Evolutionary conservation across 2,113 vertebrate genomes (phyloP).

Genomic region (Pampusana beccarii): DNA sequence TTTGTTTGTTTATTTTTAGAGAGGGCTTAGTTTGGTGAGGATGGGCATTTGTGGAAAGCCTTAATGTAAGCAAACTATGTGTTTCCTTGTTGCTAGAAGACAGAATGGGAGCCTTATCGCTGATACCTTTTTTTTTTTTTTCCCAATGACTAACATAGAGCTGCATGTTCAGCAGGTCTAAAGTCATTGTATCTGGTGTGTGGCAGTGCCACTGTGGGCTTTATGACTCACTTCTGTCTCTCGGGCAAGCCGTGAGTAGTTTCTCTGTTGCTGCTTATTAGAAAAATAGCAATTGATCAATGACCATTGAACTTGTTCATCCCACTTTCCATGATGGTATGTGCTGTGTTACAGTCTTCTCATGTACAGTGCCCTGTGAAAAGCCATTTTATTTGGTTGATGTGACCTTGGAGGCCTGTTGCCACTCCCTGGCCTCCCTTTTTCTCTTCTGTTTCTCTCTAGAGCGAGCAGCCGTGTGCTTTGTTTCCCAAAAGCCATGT

Average conservation of each 20-base stretch:
- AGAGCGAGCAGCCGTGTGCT: not conserved
- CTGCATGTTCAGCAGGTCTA: not conserved
- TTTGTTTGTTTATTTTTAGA: not conserved
- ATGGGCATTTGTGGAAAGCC: not conserved
- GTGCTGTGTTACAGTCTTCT: not conserved
- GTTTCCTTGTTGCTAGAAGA: not conserved
- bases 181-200: not conserved
- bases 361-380: not conserved
- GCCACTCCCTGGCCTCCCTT: not conserved
- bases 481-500: slow-evolving; percentile 1
- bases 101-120: not conserved
- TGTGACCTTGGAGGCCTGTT: slow-evolving; percentile 13
- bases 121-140: not conserved
- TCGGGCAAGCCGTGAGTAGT: not conserved
- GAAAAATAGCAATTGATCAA: slow-evolving; percentile 25
- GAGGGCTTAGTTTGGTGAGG: not conserved
- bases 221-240: not conserved
- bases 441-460: not conserved
- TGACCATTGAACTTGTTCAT: slow-evolving; percentile 18
- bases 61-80: not conserved
- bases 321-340: not conserved
- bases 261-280: not conserved
- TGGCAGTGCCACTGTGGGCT: not conserved
- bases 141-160: not conserved
- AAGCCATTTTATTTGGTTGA: slow-evolving; percentile 47